Percentiles rank a stretch among this genome's conserved stretches.
Conservation (phyloP, 2,888 invertebrate genomes). For the Heliconius ismenius region DNA sequence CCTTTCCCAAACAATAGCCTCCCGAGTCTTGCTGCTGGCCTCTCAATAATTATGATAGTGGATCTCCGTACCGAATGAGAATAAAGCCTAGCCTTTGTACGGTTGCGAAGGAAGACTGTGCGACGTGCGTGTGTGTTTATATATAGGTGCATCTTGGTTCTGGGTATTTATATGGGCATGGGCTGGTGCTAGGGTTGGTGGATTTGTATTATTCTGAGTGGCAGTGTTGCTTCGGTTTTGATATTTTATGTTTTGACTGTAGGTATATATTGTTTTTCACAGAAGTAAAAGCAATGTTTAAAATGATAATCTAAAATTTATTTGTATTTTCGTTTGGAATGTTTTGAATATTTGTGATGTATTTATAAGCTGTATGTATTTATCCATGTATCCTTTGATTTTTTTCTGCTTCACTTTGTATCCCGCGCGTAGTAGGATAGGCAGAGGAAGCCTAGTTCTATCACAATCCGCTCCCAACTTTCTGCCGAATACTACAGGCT, state of each 20-base stretch:
- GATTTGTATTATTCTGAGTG: neutral
- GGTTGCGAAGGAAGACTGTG: slow-evolving; percentile 57
- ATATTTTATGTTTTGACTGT: neutral
- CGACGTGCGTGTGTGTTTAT: slow-evolving; percentile 47
- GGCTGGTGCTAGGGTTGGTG: slow-evolving; percentile 46
- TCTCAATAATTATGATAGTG: slow-evolving; percentile 84
- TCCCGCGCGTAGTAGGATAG: no score
- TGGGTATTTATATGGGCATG: slow-evolving; percentile 60
- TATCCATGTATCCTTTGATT: neutral
- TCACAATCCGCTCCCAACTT: no score
- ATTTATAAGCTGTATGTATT: neutral
- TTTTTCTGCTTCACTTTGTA: no score
- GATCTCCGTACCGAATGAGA: slow-evolving; percentile 82
- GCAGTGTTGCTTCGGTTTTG: neutral
- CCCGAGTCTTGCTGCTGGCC: slow-evolving; percentile 60
- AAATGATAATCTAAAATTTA: neutral
- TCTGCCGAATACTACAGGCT: no score
- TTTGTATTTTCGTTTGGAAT: neutral
- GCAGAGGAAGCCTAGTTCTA: no score
- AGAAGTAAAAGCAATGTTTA: neutral
- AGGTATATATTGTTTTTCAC: neutral
- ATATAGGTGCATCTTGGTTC: slow-evolving; percentile 66
- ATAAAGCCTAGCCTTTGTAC: slow-evolving; percentile 75
- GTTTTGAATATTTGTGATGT: neutral
- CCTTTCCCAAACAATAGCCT: slow-evolving; percentile 60